phyloP scores from a whole-genome alignment of 2,888 invertebrate genomes.

The Diplolepis rosae region DNA sequence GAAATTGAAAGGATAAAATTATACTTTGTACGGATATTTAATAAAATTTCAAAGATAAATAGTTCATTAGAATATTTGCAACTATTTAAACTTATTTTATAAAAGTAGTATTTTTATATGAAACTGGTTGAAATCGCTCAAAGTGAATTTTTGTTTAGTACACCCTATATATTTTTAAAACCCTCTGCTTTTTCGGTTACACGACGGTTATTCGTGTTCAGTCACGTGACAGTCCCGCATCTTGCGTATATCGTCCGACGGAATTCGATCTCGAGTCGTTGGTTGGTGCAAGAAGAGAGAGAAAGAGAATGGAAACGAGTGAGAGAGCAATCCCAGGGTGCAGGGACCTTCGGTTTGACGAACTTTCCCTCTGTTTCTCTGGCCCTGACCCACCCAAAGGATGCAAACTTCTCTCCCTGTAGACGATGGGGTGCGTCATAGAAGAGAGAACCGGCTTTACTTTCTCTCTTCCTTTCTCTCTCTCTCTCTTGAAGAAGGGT shows the following conservation, averaged over 20 bases:
- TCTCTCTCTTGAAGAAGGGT: slow-evolving; percentile 38
- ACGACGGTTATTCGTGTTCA: slow-evolving; percentile 28
- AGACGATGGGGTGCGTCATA: slow-evolving; percentile 39
- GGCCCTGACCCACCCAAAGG: slow-evolving; percentile 73
- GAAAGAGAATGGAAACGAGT: neutral
- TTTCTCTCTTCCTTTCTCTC: slow-evolving; percentile 32
- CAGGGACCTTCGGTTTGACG: slow-evolving; percentile 62
- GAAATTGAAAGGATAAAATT: too few relatives aligned
- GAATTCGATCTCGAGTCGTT: slow-evolving; percentile 38
- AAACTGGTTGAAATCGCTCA: too few relatives aligned
- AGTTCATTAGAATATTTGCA: too few relatives aligned
- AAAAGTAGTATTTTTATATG: too few relatives aligned
- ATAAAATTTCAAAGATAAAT: too few relatives aligned
- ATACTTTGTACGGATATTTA: too few relatives aligned
- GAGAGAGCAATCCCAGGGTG: slow-evolving; percentile 48
- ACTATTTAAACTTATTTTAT: too few relatives aligned
- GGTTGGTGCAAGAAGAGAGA: slow-evolving; percentile 20
- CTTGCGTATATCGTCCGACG: slow-evolving; percentile 11
- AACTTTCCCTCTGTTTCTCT: slow-evolving; percentile 56
- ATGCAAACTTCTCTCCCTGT: slow-evolving; percentile 58
- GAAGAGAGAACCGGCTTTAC: slow-evolving; percentile 49
- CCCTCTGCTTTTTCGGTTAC: neutral
- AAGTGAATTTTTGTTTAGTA: too few relatives aligned
- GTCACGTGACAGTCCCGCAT: slow-evolving; percentile 32
- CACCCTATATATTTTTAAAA: too few relatives aligned